Evolutionary conservation across 2,888 invertebrate species (phyloP), one percentile per base, ranked within the genome.

Genomic region (Petrophora chlorosata): DNA sequence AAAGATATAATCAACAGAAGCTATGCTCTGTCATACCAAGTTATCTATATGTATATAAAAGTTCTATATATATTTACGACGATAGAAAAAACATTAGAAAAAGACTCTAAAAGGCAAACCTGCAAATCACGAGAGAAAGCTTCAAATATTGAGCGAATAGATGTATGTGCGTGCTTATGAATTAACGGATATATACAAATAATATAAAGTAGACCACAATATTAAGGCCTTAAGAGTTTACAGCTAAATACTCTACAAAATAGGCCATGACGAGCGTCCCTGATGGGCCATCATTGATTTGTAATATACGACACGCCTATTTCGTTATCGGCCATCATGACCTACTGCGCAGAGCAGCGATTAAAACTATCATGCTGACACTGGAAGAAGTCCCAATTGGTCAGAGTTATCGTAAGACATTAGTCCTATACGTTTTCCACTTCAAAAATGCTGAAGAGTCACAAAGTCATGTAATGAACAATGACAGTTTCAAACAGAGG

Each of bases 81-180:
- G 77, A 77, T 76, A 76, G 69, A 73, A 78, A 61, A 65, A 72
- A 73, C 71, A 64, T 73, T 82, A 79, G 73, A 78, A 82, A 78
- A 81, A 78, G 74, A 74, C 58, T 70, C 76, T 80, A 79, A 70
- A 87, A 87, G 87, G 85, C 85, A 76, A 84, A 85, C 63, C 60
- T 79, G 88, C 87, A 86, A 89, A 85, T 86, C 85, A 89, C 87
- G 72, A 82, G 76, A 79, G 70, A 61, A 86, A 88, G 86, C 71
- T 79, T 72, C 43, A 39, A 41, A 71, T 73, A 57, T 80, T 79
- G 78, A 80, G 80, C 80, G 78, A 79, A 72, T 73, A 72, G 68
- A 28, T 65, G 60, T 70, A 73, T 82, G 85, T 86, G 85, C 85
- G 76, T 73, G 67, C 81, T 81, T 84, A 82, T n/a, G n/a, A 56